Conservation (phyloP, 2,888 invertebrate genomes). For the Mythimna vitellina region DNA sequence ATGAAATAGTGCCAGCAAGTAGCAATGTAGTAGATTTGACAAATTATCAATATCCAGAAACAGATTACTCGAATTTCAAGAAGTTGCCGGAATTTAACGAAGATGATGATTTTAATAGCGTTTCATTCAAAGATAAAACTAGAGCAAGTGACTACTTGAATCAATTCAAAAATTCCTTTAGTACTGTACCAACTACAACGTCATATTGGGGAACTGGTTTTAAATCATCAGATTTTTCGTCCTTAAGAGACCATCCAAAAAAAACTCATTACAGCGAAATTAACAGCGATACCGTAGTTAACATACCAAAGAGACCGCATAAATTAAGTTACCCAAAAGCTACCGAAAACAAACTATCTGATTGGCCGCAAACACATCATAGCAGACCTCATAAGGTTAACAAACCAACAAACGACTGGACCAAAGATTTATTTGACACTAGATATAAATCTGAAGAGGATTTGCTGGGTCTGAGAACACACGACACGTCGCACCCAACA, state of each 20-base stretch:
- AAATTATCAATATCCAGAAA: slow-evolving; percentile 77
- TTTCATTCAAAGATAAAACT: slow-evolving; percentile 73
- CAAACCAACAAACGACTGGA: slow-evolving; percentile 78
- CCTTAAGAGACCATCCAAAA: slow-evolving; percentile 74
- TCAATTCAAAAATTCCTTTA: slow-evolving; percentile 78
- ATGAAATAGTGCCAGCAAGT: slow-evolving; percentile 81
- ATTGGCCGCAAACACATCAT: slow-evolving; percentile 74
- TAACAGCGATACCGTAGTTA: slow-evolving; percentile 78
- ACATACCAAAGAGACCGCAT: slow-evolving; percentile 81
- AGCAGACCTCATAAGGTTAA: slow-evolving; percentile 73
- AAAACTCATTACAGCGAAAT: slow-evolving; percentile 74
- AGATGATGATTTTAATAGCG: slow-evolving; percentile 72
- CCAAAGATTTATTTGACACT: slow-evolving; percentile 75
- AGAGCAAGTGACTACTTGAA: slow-evolving; percentile 78
- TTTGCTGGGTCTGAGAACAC: slow-evolving; percentile 84
- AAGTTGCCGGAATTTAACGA: slow-evolving; percentile 77
- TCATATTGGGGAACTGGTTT: slow-evolving; percentile 83
- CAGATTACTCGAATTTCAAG: slow-evolving; percentile 77
- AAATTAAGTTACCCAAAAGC: slow-evolving; percentile 74
- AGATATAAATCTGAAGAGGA: slow-evolving; percentile 87
- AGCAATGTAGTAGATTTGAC: slow-evolving; percentile 79
- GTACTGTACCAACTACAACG: slow-evolving; percentile 73
- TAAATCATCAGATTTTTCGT: slow-evolving; percentile 77
- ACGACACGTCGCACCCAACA: slow-evolving; percentile 82
- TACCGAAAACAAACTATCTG: slow-evolving; percentile 72